These are phyloP conservation scores for Hybognathus amarus DNA, from an alignment of 2,797 vertebrate genomes.

Conservation along the genomic window DNA sequence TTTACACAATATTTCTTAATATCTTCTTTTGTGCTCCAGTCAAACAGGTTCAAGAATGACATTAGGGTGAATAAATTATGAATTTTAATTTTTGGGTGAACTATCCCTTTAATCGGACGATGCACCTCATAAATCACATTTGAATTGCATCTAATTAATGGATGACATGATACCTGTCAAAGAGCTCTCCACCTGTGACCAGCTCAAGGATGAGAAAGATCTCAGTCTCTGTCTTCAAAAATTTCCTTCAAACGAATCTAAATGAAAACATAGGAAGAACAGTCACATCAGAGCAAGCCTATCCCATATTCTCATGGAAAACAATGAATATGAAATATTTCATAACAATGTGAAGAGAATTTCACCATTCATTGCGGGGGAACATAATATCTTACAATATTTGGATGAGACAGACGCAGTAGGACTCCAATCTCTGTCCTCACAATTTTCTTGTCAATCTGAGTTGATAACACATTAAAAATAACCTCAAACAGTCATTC, in stretches of 20 bases:
- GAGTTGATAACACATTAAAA: constrained; percentile 52
- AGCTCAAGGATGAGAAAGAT: constrained; percentile 87
- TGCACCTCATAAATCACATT: not conserved
- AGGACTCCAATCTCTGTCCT: constrained; percentile 89
- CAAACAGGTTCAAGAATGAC: not conserved
- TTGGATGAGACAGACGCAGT: constrained; percentile 87
- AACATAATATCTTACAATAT: constrained; percentile 82
- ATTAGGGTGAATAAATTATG: not conserved
- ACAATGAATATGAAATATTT: constrained; percentile 3
- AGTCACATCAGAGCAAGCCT: not conserved
- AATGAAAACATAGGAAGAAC: constrained; percentile 38
- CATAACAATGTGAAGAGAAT: constrained; percentile 14
- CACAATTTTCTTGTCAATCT: constrained; percentile 92
- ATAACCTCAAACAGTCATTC: not conserved
- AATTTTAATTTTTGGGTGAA: not conserved
- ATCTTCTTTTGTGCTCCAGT: not conserved
- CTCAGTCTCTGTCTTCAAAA: constrained; percentile 86
- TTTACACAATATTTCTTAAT: not conserved
- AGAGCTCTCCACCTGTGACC: constrained; percentile 90
- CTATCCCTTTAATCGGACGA: not conserved
- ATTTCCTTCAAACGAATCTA: constrained; percentile 93
- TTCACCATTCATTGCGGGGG: not conserved
- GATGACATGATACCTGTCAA: constrained; percentile 81
- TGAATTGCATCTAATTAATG: not conserved
- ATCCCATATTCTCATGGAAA: not conserved